These are phyloP conservation scores for Machimus atricapillus DNA, from an alignment of 2,888 invertebrate genomes.

Conservation along the genomic window DNA sequence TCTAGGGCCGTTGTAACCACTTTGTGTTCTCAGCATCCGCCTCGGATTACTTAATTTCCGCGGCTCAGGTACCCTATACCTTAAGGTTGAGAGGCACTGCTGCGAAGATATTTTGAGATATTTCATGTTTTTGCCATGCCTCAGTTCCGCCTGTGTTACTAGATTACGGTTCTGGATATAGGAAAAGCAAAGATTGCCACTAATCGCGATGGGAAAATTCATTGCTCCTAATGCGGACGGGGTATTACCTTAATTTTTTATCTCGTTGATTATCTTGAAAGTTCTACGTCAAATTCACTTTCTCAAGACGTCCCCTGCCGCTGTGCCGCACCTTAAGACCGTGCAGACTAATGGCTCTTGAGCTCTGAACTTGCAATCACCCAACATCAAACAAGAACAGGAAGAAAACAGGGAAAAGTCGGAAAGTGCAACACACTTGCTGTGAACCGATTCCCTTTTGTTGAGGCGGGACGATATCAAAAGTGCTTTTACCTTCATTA, in stretches of 20 bases:
- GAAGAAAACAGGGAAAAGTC: neutral
- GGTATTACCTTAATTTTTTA: neutral
- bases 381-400: neutral
- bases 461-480: neutral
- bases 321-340: neutral
- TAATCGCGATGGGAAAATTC: constrained; percentile 13
- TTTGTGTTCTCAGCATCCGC: neutral
- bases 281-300: constrained; percentile 20
- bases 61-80: neutral
- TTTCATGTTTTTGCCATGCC: constrained; percentile 19
- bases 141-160: neutral
- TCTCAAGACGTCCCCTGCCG: neutral
- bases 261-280: neutral
- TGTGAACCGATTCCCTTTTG: neutral
- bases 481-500: neutral
- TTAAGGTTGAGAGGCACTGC: neutral
- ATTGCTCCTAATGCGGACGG: neutral
- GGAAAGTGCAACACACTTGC: neutral
- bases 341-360: neutral
- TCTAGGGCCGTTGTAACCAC: neutral
- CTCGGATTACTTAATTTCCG: constrained; percentile 36
- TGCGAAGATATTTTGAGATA: neutral
- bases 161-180: neutral
- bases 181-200: neutral
- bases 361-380: neutral